These are phyloP conservation scores for Lutraria rhynchaena DNA, from an alignment of 1,140 invertebrate species.

Conservation along the genomic window DNA sequence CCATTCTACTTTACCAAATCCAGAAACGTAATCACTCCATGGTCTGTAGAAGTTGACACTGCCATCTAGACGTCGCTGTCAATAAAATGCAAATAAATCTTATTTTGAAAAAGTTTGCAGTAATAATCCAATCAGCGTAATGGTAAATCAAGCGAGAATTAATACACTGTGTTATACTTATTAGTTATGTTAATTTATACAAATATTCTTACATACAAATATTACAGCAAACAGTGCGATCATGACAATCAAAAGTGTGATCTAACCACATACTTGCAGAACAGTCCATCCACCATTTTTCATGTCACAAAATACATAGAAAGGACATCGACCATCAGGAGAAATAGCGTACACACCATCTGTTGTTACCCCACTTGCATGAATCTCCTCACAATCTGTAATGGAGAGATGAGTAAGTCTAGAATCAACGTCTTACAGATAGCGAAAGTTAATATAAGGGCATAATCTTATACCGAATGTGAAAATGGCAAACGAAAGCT, in stretches of 20 bases:
- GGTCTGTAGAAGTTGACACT: conserved; percentile 44
- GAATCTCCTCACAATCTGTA: conserved; percentile 35
- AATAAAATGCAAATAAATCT: background rate
- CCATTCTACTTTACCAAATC: conserved; percentile 36
- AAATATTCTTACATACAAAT: background rate
- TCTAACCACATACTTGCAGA: conserved; percentile 34
- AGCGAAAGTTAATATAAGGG: too few species aligned
- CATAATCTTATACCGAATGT: too few species aligned
- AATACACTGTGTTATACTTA: background rate
- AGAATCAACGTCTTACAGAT: background rate
- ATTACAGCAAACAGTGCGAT: background rate
- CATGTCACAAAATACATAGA: conserved; percentile 45
- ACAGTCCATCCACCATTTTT: conserved; percentile 36
- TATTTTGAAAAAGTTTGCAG: background rate
- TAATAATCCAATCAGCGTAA: background rate
- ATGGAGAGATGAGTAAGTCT: conserved; percentile 66
- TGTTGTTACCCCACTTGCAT: background rate
- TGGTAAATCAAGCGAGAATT: background rate
- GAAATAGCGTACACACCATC: conserved; percentile 34
- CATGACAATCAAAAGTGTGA: background rate
- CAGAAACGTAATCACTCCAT: conserved; percentile 43
- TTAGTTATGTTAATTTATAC: background rate
- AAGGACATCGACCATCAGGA: conserved; percentile 44
- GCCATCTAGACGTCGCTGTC: conserved; percentile 12
- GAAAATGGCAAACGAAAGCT: too few species aligned